phyloP scores from a whole-genome alignment of 2,797 vertebrate species.

The Molossus alvarezi region DNA sequence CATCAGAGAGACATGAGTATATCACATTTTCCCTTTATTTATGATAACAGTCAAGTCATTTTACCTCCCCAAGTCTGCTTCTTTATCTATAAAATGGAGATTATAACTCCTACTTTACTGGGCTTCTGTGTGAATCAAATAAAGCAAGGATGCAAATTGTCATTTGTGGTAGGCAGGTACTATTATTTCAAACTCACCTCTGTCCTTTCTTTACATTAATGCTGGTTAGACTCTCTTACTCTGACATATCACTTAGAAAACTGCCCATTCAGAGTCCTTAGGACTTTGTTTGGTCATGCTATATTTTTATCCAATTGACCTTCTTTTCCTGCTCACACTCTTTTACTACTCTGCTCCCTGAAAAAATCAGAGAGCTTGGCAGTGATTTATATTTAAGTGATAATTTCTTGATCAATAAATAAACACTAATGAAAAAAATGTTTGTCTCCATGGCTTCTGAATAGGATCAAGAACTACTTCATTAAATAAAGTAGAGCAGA shows the following conservation, averaged over 20 bases:
- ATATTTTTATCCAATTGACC: neutral
- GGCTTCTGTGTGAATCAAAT: neutral
- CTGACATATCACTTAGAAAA: neutral
- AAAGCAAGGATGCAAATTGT: neutral
- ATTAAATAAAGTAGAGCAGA: neutral
- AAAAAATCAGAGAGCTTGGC: neutral
- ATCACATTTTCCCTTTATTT: neutral
- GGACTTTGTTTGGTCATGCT: neutral
- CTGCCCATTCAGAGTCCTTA: neutral
- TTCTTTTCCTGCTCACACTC: neutral
- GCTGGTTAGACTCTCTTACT: neutral
- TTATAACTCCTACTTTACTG: neutral
- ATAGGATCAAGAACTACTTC: neutral
- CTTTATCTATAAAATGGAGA: neutral
- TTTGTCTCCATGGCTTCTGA: conserved; percentile 4
- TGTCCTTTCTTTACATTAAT: neutral
- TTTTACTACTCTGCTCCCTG: neutral
- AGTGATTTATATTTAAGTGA: neutral
- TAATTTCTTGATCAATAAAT: conserved; percentile 50
- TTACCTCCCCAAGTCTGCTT: neutral
- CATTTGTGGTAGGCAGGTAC: neutral
- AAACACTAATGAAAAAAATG: neutral
- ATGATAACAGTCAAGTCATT: neutral
- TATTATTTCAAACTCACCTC: neutral
- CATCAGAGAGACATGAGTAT: neutral